Percentiles rank a stretch among this genome's conserved stretches.
Conservation (phyloP, 2,888 invertebrate species). For the Alentia gelatinosa region DNA sequence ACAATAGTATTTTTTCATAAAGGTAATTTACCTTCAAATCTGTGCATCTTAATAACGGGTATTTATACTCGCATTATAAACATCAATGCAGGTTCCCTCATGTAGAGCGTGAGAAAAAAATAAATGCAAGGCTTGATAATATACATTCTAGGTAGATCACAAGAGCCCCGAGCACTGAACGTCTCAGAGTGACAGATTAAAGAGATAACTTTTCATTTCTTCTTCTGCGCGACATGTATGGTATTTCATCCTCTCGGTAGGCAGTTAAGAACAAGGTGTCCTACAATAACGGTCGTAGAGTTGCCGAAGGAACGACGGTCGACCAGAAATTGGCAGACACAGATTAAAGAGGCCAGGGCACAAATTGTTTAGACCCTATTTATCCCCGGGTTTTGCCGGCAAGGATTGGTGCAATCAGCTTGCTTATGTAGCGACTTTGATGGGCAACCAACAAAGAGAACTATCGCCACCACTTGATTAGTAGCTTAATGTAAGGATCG, state of each 20-base stretch:
- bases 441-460: not conserved
- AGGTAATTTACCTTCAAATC: too few relatives aligned
- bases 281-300: not conserved
- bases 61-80: too few relatives aligned
- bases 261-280: not conserved
- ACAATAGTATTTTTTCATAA: too few relatives aligned
- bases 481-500: slow-evolving; percentile 40
- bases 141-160: too few relatives aligned
- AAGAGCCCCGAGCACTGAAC: too few relatives aligned
- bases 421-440: slow-evolving; percentile 36
- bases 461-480: slow-evolving; percentile 45
- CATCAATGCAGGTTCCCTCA: too few relatives aligned
- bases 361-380: slow-evolving; percentile 45
- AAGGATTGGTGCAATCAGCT: slow-evolving; percentile 19
- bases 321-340: not conserved
- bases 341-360: slow-evolving; percentile 31
- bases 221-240: not conserved
- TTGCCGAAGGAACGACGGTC: not conserved
- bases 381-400: slow-evolving; percentile 28
- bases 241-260: not conserved
- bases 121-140: too few relatives aligned
- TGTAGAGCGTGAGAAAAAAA: too few relatives aligned
- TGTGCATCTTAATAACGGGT: too few relatives aligned
- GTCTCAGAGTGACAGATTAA: not conserved
- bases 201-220: not conserved